Percentiles rank a stretch among this genome's conserved stretches.
Evolutionary conservation across 2,888 invertebrate genomes (phyloP).

Genomic region (Thecocarcelia acutangulata): DNA sequence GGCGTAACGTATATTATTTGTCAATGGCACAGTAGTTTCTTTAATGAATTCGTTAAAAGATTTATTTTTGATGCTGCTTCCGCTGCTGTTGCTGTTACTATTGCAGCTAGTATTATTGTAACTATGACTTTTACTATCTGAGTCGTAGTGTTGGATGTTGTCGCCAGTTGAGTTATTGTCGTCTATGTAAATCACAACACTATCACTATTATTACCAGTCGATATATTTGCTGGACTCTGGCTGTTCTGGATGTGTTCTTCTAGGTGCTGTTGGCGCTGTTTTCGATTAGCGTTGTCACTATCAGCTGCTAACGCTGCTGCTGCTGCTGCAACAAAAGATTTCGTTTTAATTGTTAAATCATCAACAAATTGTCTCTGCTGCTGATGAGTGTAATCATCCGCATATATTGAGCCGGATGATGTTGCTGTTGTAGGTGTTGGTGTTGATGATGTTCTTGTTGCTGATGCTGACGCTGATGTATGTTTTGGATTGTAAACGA

Average conservation of each 20-base stretch:
- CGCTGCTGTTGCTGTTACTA: neutral
- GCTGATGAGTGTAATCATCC: conserved; percentile 47
- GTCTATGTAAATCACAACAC: conserved; percentile 71
- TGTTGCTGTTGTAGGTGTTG: conserved; percentile 51
- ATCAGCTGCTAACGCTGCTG: conserved; percentile 15
- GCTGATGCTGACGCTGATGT: neutral
- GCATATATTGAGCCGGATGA: conserved; percentile 21
- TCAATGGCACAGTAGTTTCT: conserved; percentile 24
- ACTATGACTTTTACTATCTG: neutral
- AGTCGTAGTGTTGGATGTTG: conserved; percentile 61
- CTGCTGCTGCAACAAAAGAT: conserved; percentile 49
- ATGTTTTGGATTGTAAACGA: conserved; percentile 37
- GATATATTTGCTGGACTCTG: conserved; percentile 54
- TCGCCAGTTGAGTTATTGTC: conserved; percentile 66
- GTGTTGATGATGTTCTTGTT: conserved; percentile 43
- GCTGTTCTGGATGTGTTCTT: neutral
- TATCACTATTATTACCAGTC: conserved; percentile 55
- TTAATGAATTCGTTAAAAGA: conserved; percentile 2
- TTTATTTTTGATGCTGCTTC: conserved; percentile 5
- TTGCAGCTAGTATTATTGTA: neutral
- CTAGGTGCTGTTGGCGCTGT: conserved; percentile 28
- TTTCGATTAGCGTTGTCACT: conserved; percentile 44
- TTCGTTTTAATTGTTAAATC: conserved; percentile 40
- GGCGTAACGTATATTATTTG: conserved; percentile 51
- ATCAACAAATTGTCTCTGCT: conserved; percentile 52